These are phyloP conservation scores for Buphagus erythrorhynchus DNA, from an alignment of 2,797 vertebrate species.

Conservation along the genomic window DNA sequence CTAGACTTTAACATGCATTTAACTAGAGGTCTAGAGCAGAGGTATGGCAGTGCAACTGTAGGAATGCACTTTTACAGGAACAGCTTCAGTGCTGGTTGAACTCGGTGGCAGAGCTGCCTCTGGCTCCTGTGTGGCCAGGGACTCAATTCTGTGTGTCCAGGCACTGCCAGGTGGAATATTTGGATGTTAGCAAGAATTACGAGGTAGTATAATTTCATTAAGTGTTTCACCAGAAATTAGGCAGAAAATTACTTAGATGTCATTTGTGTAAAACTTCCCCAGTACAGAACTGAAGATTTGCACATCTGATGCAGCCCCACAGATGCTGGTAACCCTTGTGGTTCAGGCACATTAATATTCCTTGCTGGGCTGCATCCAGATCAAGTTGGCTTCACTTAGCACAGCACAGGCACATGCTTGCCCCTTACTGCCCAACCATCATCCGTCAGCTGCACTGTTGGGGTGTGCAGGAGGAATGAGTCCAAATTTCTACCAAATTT, in stretches of 20 bases:
- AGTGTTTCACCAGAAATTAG: not conserved
- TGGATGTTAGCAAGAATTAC: not conserved
- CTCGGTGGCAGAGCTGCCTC: not conserved
- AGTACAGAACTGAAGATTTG: not conserved
- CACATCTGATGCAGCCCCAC: not conserved
- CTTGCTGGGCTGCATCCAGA: not conserved
- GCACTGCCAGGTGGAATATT: not conserved
- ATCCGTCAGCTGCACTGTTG: not conserved
- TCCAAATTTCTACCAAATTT: not conserved
- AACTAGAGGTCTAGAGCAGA: not conserved
- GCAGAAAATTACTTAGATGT: not conserved
- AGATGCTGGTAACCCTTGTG: not conserved
- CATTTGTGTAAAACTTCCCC: not conserved
- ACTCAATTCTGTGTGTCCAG: rapidly evolving
- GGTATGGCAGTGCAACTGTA: not conserved
- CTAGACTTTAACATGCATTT: not conserved
- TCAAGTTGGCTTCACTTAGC: not conserved
- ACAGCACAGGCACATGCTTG: not conserved
- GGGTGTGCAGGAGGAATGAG: not conserved
- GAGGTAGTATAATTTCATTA: not conserved
- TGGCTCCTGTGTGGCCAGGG: not conserved
- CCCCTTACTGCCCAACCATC: not conserved
- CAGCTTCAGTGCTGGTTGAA: not conserved
- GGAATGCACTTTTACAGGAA: not conserved
- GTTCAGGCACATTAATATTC: not conserved